A percentile compares a stretch with the other conserved stretches of the same genome.
Evolutionary conservation across 2,888 invertebrate genomes (phyloP).

Genomic region (Leptothorax acervorum): DNA sequence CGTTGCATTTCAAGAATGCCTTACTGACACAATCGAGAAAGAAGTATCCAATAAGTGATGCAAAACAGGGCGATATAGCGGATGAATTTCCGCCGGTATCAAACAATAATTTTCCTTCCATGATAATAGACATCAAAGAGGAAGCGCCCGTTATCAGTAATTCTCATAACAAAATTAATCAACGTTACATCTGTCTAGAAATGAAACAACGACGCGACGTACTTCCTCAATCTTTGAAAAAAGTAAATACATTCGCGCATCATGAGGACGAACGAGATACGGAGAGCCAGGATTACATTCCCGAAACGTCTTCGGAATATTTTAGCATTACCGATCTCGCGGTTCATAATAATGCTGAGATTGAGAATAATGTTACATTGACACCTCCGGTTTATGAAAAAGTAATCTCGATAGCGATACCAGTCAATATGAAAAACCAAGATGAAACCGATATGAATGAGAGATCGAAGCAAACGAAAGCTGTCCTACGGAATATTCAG

Average conservation of each 20-base stretch:
- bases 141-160: conserved; percentile 78
- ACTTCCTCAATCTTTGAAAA: neutral
- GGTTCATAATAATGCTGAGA: neutral
- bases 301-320: conserved; percentile 59
- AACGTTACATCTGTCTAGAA: conserved; percentile 58
- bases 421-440: neutral
- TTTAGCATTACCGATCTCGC: conserved; percentile 63
- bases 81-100: neutral
- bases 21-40: conserved; percentile 68
- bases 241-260: neutral
- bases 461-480: neutral
- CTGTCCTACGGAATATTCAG: neutral
- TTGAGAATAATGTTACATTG: neutral
- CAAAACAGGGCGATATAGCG: conserved; percentile 15
- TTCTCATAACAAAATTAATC: conserved; percentile 69
- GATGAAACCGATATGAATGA: neutral
- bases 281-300: neutral
- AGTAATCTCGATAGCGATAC: conserved; percentile 27
- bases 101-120: conserved; percentile 68
- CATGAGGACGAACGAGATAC: neutral
- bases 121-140: conserved; percentile 77
- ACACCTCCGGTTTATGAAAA: conserved; percentile 19
- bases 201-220: conserved; percentile 47
- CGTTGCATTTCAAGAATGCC: conserved; percentile 72
- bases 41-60: conserved; percentile 3